These are phyloP conservation scores for Nipponia nippon DNA, from an alignment of 2,113 vertebrate genomes.

Conservation along the genomic window DNA sequence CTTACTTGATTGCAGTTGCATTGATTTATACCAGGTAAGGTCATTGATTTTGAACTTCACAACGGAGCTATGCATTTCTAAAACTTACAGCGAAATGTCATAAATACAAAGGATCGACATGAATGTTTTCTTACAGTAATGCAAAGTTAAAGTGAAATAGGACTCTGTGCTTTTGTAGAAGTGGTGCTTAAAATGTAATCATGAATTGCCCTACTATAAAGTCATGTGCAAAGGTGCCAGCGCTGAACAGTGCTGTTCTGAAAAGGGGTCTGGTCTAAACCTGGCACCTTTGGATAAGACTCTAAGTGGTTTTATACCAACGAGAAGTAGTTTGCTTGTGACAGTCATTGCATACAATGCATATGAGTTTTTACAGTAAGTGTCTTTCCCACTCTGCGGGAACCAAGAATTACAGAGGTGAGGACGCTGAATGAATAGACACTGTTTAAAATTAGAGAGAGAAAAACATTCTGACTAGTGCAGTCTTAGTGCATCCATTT, in stretches of 20 bases:
- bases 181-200: background rate
- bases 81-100: background rate
- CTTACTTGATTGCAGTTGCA: constrained; percentile 3
- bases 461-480: background rate
- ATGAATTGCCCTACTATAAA: background rate
- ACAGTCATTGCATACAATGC: background rate
- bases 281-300: background rate
- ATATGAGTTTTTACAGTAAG: background rate
- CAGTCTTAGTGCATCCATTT: background rate
- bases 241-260: fast-evolving
- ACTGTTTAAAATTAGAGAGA: background rate
- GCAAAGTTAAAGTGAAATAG: background rate
- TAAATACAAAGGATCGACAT: background rate
- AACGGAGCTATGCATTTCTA: fast-evolving
- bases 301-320: background rate
- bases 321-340: fast-evolving
- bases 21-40: constrained; percentile 7
- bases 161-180: background rate
- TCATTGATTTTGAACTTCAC: background rate
- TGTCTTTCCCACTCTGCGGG: fast-evolving
- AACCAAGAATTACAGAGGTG: background rate
- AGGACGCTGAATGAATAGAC: background rate
- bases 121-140: background rate
- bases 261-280: background rate
- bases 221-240: background rate